These are phyloP conservation scores for Aethina tumida DNA, from an alignment of 1,140 invertebrate genomes.

Conservation along the genomic window DNA sequence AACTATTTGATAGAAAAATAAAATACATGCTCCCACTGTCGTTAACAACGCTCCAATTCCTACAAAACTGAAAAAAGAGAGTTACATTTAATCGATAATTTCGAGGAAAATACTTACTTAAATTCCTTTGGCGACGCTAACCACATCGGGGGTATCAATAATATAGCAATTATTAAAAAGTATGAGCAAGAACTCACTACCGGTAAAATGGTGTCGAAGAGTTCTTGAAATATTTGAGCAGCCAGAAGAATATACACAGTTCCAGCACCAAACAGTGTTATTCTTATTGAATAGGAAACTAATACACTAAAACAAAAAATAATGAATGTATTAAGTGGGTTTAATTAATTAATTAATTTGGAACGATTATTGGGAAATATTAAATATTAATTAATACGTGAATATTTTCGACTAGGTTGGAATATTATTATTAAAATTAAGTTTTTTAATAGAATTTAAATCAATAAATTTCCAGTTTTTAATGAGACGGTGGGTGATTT, in stretches of 20 bases:
- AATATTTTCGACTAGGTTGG: too few relatives aligned
- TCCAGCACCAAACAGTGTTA: conserved; percentile 58
- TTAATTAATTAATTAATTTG: too few relatives aligned
- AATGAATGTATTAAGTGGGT: too few relatives aligned
- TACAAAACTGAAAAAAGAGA: conserved; percentile 37
- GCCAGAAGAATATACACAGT: conserved; percentile 60
- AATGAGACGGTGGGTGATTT: too few relatives aligned
- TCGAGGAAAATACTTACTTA: conserved; percentile 42
- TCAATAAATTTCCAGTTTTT: too few relatives aligned
- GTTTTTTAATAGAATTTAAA: too few relatives aligned
- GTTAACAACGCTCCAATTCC: conserved; percentile 47
- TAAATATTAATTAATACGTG: too few relatives aligned
- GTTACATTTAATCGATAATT: too few relatives aligned
- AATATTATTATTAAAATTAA: too few relatives aligned
- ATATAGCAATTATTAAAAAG: conserved; percentile 50
- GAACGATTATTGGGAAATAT: too few relatives aligned
- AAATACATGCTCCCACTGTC: conserved; percentile 44
- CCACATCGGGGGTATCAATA: conserved; percentile 54
- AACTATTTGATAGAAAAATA: conserved; percentile 48
- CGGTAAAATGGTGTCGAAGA: conserved; percentile 40
- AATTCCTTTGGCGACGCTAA: conserved; percentile 65
- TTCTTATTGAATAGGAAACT: conserved; percentile 44
- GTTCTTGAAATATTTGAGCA: conserved; percentile 49
- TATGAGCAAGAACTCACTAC: conserved; percentile 47
- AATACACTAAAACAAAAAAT: conserved; percentile 27